Conservation (phyloP, 2,888 invertebrate species). For the Oscheius sp. region DNA sequence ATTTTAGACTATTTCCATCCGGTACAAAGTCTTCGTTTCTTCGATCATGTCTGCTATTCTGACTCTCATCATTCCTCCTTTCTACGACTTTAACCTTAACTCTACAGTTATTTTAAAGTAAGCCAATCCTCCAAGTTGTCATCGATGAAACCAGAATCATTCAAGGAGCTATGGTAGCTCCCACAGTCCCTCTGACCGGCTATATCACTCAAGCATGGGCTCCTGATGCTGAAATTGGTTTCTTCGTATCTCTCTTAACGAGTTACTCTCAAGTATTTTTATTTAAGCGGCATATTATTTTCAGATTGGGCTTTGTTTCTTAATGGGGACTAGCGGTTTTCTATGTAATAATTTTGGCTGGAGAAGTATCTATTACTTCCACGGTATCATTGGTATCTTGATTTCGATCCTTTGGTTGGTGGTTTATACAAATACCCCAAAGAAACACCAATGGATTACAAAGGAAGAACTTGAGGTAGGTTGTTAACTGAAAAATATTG, state of each 20-base stretch:
- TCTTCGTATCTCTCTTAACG: constrained; percentile 38
- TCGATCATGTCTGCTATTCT: constrained; percentile 16
- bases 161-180: constrained; percentile 37
- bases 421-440: constrained; percentile 36
- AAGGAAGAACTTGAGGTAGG: constrained; percentile 33
- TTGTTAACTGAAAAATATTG: not conserved
- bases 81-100: not conserved
- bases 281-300: not conserved
- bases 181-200: constrained; percentile 38
- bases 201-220: constrained; percentile 39
- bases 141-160: constrained; percentile 23
- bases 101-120: constrained; percentile 7
- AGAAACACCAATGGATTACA: constrained; percentile 34
- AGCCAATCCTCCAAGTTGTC: not conserved
- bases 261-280: constrained; percentile 40
- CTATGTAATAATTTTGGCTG: constrained; percentile 38
- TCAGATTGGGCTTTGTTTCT: constrained; percentile 43
- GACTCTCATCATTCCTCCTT: constrained; percentile 9
- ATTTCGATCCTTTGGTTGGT: constrained; percentile 34
- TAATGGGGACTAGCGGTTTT: constrained; percentile 37
- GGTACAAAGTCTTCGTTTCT: not conserved
- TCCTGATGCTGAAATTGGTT: constrained; percentile 36
- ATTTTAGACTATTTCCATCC: constrained; percentile 7
- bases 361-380: constrained; percentile 40
- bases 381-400: constrained; percentile 11